Evolutionary conservation across 35 echinoderm and acorn worm species (phyloP).

Genomic region (Apostichopus japonicus): DNA sequence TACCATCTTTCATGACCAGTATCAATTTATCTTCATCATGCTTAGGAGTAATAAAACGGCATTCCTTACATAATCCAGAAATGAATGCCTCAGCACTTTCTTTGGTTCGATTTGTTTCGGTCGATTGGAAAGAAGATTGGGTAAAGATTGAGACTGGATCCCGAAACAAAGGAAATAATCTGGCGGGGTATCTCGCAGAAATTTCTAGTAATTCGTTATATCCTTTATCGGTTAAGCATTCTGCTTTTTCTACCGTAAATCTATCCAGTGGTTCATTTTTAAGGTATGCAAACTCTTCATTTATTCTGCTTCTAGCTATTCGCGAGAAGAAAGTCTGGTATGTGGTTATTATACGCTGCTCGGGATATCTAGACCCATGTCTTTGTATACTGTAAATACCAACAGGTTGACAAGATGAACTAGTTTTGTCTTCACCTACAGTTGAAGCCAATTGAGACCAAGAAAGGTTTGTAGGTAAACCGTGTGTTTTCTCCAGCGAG

Average conservation of each 20-base stretch:
- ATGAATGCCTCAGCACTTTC: conserved; percentile 60
- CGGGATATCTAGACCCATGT: conserved; percentile 60
- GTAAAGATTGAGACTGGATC: not conserved
- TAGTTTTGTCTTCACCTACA: not conserved
- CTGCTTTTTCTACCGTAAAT: conserved; percentile 16
- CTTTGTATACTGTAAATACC: conserved; percentile 54
- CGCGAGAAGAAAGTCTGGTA: conserved; percentile 16
- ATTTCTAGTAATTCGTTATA: conserved; percentile 31
- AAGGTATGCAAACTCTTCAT: conserved; percentile 54
- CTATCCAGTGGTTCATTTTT: not conserved
- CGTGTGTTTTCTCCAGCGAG: not conserved
- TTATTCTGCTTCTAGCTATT: conserved; percentile 16
- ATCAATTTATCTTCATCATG: not conserved
- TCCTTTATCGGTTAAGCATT: conserved; percentile 22
- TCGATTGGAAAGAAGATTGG: conserved; percentile 51
- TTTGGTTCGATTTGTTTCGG: conserved; percentile 44
- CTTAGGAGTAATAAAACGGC: not conserved
- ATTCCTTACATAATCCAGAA: conserved; percentile 36
- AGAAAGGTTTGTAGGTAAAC: conserved; percentile 1
- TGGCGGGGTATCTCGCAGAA: conserved; percentile 22
- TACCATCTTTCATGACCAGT: not conserved
- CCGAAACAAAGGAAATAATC: conserved; percentile 49
- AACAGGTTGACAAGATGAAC: conserved; percentile 23
- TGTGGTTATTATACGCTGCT: conserved; percentile 4
- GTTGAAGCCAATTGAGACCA: conserved; percentile 15